Evolutionary conservation across 2,113 vertebrate species (phyloP).

Genomic region (Hoplias malabaricus): DNA sequence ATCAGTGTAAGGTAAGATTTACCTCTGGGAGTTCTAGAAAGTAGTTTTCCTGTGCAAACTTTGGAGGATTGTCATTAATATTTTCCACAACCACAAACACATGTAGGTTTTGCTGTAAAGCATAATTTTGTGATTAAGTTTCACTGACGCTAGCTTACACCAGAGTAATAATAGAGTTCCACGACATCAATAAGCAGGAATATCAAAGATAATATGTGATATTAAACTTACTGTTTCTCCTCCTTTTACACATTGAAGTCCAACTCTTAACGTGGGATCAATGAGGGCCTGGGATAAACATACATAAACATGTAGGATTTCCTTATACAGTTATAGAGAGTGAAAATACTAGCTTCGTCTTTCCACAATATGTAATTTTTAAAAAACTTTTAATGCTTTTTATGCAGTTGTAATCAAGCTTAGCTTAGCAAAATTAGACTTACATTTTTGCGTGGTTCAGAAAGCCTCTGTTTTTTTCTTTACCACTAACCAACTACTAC

Average conservation of each 20-base stretch:
- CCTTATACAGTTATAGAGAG: too few relatives aligned
- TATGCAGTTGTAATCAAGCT: too few relatives aligned
- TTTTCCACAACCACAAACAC: conserved; percentile 29
- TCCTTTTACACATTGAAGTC: not conserved
- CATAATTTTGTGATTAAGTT: not conserved
- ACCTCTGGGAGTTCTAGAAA: conserved; percentile 60
- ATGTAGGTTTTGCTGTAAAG: accelerated
- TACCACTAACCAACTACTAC: too few relatives aligned
- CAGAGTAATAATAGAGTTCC: not conserved
- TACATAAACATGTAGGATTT: too few relatives aligned
- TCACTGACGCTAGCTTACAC: not conserved
- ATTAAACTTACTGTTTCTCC: not conserved
- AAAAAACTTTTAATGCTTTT: too few relatives aligned
- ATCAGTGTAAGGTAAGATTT: not conserved
- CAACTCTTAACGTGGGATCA: not conserved
- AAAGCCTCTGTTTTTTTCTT: too few relatives aligned
- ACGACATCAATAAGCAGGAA: not conserved
- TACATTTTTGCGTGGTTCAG: too few relatives aligned
- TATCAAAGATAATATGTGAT: not conserved
- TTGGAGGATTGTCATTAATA: conserved; percentile 68
- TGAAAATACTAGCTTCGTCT: not conserved
- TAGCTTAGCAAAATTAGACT: too few relatives aligned
- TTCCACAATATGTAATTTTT: too few relatives aligned
- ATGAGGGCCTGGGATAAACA: not conserved
- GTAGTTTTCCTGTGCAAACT: conserved; percentile 42